These are phyloP conservation scores for Troilus luridus DNA, from an alignment of 2,888 invertebrate genomes.

Conservation along the genomic window DNA sequence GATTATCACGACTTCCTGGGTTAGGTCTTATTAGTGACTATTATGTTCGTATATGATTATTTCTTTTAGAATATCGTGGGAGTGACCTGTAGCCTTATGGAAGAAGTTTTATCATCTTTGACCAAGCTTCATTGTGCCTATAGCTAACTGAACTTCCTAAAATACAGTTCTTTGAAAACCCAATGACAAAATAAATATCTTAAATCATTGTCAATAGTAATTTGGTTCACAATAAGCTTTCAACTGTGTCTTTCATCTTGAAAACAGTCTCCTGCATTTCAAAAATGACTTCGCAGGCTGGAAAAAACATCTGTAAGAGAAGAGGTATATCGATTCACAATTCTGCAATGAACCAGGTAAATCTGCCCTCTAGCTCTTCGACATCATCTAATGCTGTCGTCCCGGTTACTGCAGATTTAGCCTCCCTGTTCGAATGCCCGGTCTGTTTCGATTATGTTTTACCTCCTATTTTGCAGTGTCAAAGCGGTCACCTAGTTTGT, in stretches of 20 bases:
- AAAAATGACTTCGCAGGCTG: constrained; percentile 34
- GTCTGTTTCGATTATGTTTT: constrained; percentile 99
- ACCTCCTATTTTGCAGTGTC: constrained; percentile 98
- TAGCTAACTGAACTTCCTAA: not conserved
- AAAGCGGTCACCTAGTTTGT: constrained; percentile 98
- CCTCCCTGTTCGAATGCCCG: constrained; percentile 93
- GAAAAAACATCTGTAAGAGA: constrained; percentile 23
- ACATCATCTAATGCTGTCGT: constrained; percentile 59
- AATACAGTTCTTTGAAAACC: not conserved
- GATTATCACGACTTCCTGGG: not conserved
- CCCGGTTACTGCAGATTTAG: constrained; percentile 80
- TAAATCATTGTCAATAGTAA: not conserved
- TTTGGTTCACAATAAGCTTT: not conserved
- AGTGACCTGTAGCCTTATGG: not conserved
- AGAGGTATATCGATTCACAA: not conserved
- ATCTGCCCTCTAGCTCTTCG: constrained; percentile 18
- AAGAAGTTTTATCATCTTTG: not conserved
- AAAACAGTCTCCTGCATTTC: not conserved
- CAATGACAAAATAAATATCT: not conserved
- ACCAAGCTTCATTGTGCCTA: not conserved
- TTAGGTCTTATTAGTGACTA: not conserved
- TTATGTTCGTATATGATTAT: not conserved
- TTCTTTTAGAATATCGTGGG: not conserved
- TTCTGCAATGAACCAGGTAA: constrained; percentile 29
- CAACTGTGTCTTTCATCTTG: constrained; percentile 37